These are phyloP conservation scores for Amphiprion clarkii DNA, from an alignment of 2,797 vertebrate species.

Conservation along the genomic window DNA sequence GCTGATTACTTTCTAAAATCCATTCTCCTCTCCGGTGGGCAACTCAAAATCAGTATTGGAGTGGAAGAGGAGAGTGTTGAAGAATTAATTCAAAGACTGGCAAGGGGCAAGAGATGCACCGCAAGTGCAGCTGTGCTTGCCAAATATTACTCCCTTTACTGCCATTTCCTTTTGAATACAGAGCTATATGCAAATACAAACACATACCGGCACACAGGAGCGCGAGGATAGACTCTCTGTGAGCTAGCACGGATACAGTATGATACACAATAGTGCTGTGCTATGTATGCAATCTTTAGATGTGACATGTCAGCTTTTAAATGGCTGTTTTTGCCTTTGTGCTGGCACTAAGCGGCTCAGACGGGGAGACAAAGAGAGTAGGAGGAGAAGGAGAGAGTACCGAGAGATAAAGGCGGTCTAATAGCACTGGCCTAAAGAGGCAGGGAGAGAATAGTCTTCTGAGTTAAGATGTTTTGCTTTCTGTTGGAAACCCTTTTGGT, in stretches of 20 bases:
- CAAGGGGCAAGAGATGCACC: conserved; percentile 34
- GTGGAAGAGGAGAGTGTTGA: conserved; percentile 21
- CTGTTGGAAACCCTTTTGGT: conserved; percentile 51
- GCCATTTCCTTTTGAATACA: conserved; percentile 21
- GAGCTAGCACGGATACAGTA: neutral
- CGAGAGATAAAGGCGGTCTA: conserved; percentile 42
- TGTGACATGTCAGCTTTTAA: conserved; percentile 48
- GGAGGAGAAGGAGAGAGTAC: neutral
- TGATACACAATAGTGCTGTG: conserved; percentile 7
- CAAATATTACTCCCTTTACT: conserved; percentile 47
- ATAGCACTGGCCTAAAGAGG: conserved; percentile 48
- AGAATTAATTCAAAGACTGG: conserved; percentile 56
- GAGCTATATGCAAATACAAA: conserved; percentile 22
- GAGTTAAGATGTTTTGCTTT: conserved; percentile 13
- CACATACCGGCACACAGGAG: neutral
- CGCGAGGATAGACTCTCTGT: conserved; percentile 6
- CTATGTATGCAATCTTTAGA: conserved; percentile 28
- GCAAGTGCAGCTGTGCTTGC: conserved; percentile 35
- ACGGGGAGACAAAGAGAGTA: conserved; percentile 44
- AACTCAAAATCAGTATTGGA: conserved; percentile 50
- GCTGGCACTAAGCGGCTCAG: conserved; percentile 45
- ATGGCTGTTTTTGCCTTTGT: conserved; percentile 49
- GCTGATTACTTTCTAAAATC: conserved; percentile 57
- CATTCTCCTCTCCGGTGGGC: conserved; percentile 51
- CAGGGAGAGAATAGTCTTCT: conserved; percentile 37